Evolutionary conservation across 2,888 invertebrate species (phyloP), one percentile per base, ranked within the genome.

Genomic region (Conops quadrifasciatus): DNA sequence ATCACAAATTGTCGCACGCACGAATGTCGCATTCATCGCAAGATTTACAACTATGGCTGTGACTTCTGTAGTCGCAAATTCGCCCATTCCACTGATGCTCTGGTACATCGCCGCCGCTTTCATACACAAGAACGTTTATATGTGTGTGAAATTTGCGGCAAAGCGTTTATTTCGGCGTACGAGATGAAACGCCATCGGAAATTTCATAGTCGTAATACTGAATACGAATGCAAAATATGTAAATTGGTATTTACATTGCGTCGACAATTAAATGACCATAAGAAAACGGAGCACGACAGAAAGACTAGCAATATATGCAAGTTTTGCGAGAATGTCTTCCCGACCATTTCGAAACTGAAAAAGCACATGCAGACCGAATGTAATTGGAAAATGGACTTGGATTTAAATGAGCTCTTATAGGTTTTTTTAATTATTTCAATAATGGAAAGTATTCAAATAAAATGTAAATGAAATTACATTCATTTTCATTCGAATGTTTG

Each of bases 1-100:
- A n/a, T 64, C 13, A 49, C 64, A 24, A 64, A 64, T 49, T 26
- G 64, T 49, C 64, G 64, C 49, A 64, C 64, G 13, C 64, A 64
- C 2, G 64, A 64, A 49, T 64, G 64, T 49, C 64, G 64, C 11
- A 64, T 64, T 3, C 64, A 64, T 45, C 45, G 49, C 26, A 64
- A 64, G 47, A 64, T 64, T 28, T 64, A 21, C 15, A 64, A 64
- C n/a, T 49, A 64, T 15, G 24, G 19, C 47, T 64, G 64, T 28
- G 28, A 49, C 1, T 21, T 24, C 24, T 64, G 64, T 47, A 47
- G n/a, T 21, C 36, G 45, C 11, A 64, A 64, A 49, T 64, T 64
- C 47, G 64, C 64, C 1, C 64, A 64, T 26, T 13, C 24, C 2
- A 64, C 64, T 7, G 64, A 64, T 64, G 26, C n/a, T 5, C 47